phyloP scores from a whole-genome alignment of 2,113 vertebrate genomes.

The Cyphomyrus discorhynchus region DNA sequence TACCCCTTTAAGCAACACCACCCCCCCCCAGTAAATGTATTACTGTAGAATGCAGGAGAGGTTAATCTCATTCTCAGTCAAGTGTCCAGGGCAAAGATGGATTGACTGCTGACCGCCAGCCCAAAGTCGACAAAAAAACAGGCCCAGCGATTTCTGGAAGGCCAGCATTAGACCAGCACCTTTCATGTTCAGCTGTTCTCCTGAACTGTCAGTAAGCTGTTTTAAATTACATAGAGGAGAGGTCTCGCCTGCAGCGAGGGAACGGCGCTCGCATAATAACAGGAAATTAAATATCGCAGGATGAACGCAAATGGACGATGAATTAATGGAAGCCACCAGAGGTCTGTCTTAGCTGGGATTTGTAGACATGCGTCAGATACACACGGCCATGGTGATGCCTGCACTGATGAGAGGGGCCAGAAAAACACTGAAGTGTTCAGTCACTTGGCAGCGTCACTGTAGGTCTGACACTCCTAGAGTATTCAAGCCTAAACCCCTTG shows the following conservation, averaged over 20 bases:
- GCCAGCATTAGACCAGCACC: neutral
- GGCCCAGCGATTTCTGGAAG: neutral
- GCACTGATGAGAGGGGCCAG: neutral
- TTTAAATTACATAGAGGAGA: neutral
- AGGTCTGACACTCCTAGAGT: neutral
- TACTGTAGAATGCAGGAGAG: neutral
- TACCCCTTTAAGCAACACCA: neutral
- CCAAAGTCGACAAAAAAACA: neutral
- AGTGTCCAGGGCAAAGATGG: neutral
- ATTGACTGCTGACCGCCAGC: neutral
- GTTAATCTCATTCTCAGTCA: neutral
- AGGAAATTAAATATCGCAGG: slow-evolving; percentile 12
- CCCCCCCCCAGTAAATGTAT: neutral
- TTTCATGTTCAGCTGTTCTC: neutral
- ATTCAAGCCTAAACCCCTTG: neutral
- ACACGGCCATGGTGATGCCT: neutral
- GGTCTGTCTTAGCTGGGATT: neutral
- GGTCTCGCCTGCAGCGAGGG: neutral
- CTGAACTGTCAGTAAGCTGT: neutral
- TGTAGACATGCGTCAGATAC: neutral
- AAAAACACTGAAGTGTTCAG: neutral
- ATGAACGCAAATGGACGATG: neutral
- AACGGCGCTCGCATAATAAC: neutral
- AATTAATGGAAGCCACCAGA: neutral
- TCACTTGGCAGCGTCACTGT: neutral